Conservation (phyloP, 2,113 vertebrate species). For the Sisor rabdophorus region DNA sequence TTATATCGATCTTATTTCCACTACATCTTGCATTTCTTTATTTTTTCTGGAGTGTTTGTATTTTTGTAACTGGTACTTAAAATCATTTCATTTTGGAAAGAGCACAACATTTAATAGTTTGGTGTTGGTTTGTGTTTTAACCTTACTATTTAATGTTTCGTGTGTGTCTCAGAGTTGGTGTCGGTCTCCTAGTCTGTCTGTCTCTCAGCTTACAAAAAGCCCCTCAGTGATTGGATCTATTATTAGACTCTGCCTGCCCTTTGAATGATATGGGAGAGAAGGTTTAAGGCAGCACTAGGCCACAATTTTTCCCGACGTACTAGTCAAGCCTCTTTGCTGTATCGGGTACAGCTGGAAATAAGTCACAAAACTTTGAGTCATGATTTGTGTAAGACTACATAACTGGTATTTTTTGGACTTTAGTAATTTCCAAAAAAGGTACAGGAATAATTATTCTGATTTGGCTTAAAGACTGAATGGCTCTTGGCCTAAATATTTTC, state of each 20-base stretch:
- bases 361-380: conserved; percentile 2
- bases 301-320: conserved; percentile 14
- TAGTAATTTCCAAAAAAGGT: background rate
- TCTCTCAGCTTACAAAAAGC: conserved; percentile 5
- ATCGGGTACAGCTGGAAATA: background rate
- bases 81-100: too few relatives aligned
- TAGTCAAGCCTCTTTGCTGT: background rate
- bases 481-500: background rate
- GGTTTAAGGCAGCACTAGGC: conserved; percentile 24
- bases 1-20: background rate
- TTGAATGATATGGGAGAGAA: conserved; percentile 28
- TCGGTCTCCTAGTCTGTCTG: background rate
- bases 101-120: too few relatives aligned
- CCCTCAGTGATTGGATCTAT: conserved; percentile 31
- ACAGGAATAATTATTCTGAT: background rate
- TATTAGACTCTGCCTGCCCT: conserved; percentile 37
- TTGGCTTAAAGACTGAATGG: too few relatives aligned
- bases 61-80: too few relatives aligned
- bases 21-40: background rate
- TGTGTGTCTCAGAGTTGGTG: background rate
- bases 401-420: background rate
- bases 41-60: background rate
- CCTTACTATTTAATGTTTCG: conserved; percentile 5
- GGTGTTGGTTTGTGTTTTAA: too few relatives aligned
- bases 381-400: background rate